Evolutionary conservation across 1,140 invertebrate genomes (phyloP).

Genomic region (Rhopalosiphum padi): DNA sequence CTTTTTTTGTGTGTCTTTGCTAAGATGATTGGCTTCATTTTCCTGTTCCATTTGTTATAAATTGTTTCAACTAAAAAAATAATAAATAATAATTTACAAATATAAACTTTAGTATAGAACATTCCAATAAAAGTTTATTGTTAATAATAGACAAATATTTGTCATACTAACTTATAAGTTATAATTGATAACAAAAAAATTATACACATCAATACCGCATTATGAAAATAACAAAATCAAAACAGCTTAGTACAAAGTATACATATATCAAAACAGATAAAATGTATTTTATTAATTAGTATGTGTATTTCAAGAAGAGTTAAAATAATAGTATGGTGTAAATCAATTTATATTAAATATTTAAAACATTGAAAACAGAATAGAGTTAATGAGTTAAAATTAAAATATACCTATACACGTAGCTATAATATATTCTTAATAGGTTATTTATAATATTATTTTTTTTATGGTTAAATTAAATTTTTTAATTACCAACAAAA

Average conservation of each 20-base stretch:
- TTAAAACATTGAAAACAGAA: not conserved
- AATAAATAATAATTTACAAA: not conserved
- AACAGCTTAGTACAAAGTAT: not conserved
- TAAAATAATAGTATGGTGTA: too few species aligned
- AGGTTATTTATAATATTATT: not conserved
- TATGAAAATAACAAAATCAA: too few species aligned
- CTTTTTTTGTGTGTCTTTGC: not conserved
- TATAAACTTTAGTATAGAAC: not conserved
- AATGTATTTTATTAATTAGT: not conserved
- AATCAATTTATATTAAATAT: too few species aligned
- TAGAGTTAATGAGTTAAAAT: not conserved
- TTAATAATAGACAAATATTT: not conserved
- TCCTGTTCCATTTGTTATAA: conserved; percentile 1
- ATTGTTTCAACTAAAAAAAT: not conserved
- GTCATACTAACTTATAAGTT: too few species aligned
- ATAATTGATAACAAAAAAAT: too few species aligned
- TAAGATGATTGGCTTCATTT: not conserved
- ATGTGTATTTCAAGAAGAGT: too few species aligned
- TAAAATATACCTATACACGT: not conserved
- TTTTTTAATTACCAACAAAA: not conserved
- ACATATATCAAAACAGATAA: not conserved
- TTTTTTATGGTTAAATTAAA: not conserved
- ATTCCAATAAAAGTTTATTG: not conserved
- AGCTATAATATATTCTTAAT: not conserved
- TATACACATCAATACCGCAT: not conserved